These are phyloP conservation scores for Scortum barcoo DNA, from an alignment of 2,113 vertebrate species.

Conservation along the genomic window DNA sequence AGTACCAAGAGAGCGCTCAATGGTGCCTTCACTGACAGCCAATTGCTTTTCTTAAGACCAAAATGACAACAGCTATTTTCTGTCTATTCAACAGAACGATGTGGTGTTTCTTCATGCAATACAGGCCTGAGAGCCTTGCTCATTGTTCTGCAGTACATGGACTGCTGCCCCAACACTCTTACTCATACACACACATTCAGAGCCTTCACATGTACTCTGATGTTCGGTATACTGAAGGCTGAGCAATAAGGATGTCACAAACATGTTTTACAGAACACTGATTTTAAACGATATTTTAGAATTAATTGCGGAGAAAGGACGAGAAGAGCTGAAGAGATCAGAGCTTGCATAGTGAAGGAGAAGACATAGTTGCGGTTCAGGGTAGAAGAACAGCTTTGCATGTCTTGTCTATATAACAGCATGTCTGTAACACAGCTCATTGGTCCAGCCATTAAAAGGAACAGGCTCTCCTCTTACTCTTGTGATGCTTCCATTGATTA, in stretches of 20 bases:
- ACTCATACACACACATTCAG: slow-evolving; percentile 17
- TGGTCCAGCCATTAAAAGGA: slow-evolving; percentile 60
- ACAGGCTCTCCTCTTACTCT: slow-evolving; percentile 40
- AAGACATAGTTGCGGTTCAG: slow-evolving; percentile 15
- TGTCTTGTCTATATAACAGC: slow-evolving; percentile 56
- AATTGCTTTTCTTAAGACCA: slow-evolving; percentile 34
- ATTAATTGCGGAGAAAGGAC: background rate
- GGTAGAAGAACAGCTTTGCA: slow-evolving; percentile 36
- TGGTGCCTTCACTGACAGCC: background rate
- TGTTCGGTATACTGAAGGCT: slow-evolving; percentile 23
- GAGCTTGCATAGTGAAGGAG: background rate
- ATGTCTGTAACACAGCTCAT: slow-evolving; percentile 64
- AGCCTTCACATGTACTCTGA: slow-evolving; percentile 5
- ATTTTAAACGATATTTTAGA: background rate
- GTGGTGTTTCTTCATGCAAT: slow-evolving; percentile 44
- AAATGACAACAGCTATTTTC: slow-evolving; percentile 38
- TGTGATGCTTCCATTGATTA: slow-evolving; percentile 60
- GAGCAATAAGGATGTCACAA: slow-evolving; percentile 3
- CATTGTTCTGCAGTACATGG: slow-evolving; percentile 34
- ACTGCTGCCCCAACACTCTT: slow-evolving; percentile 13
- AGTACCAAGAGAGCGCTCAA: background rate
- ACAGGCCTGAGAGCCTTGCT: slow-evolving; percentile 33
- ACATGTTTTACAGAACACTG: slow-evolving; percentile 20
- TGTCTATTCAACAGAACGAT: slow-evolving; percentile 33
- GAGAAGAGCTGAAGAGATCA: background rate